Evolutionary conservation across 1,140 invertebrate species (phyloP).

Genomic region (Sipha flava): DNA sequence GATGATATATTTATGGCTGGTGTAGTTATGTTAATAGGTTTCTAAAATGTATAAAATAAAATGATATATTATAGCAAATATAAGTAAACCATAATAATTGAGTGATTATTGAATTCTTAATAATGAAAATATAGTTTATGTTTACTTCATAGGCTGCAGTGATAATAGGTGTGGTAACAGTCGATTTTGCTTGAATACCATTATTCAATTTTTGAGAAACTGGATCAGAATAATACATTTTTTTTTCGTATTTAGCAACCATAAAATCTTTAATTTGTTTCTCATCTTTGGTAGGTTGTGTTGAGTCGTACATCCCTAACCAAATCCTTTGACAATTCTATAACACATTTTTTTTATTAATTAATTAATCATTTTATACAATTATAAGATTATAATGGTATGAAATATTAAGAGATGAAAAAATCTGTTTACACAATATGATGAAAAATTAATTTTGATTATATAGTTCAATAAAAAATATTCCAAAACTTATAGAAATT

Average conservation of each 20-base stretch:
- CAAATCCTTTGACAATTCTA: constrained; percentile 79
- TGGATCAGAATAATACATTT: constrained; percentile 50
- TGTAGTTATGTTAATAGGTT: neutral
- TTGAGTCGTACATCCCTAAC: constrained; percentile 69
- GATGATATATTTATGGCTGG: constrained; percentile 4
- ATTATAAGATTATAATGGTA: neutral
- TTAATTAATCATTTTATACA: neutral
- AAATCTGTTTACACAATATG: no score
- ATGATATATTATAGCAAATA: neutral
- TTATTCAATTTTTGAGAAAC: neutral
- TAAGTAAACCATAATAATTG: neutral
- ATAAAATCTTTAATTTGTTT: constrained; percentile 83
- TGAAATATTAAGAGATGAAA: no score
- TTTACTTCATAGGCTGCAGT: constrained; percentile 12
- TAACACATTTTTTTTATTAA: constrained; percentile 38
- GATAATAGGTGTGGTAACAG: neutral
- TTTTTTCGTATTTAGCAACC: constrained; percentile 87
- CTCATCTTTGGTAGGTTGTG: constrained; percentile 63
- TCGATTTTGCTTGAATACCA: neutral
- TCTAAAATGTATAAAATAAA: no score
- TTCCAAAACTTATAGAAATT: no score
- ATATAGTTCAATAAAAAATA: no score
- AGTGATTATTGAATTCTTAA: neutral
- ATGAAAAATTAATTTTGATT: no score
- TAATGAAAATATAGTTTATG: neutral